Conservation (phyloP, 2,888 invertebrate species). For the Spicauda simplicius region DNA sequence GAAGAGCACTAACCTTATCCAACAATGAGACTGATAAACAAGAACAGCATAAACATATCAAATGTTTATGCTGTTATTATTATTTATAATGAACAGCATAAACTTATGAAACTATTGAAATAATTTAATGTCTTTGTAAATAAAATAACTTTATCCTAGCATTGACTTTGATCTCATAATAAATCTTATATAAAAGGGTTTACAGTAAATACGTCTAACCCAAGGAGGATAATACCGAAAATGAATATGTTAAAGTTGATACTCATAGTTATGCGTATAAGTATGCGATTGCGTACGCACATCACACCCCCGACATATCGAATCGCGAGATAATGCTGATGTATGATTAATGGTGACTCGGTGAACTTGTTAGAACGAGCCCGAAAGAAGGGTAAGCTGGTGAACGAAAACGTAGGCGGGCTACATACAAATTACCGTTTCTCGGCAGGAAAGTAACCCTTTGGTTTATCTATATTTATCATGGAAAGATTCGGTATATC, state of each 20-base stretch:
- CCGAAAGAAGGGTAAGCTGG: constrained; percentile 51
- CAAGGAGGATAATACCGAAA: constrained; percentile 24
- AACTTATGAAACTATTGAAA: too few relatives aligned
- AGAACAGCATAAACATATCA: background rate
- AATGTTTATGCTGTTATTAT: too few relatives aligned
- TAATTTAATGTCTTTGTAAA: background rate
- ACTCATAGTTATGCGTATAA: constrained; percentile 17
- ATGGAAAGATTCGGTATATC: constrained; percentile 33
- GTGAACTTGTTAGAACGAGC: constrained; percentile 56
- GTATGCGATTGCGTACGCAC: constrained; percentile 42
- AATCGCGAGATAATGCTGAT: constrained; percentile 62
- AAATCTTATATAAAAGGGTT: constrained; percentile 11
- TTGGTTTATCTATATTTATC: constrained; percentile 47
- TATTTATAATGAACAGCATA: too few relatives aligned
- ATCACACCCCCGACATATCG: constrained; percentile 53
- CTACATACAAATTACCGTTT: constrained; percentile 66
- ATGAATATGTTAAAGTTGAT: constrained; percentile 51
- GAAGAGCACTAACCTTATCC: too few relatives aligned
- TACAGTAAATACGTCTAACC: constrained; percentile 4
- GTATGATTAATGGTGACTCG: constrained; percentile 70
- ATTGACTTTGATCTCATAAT: background rate
- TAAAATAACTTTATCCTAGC: background rate
- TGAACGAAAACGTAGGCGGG: constrained; percentile 57
- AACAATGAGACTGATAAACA: background rate
- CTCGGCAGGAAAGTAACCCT: constrained; percentile 49